Percentiles rank a stretch among this genome's conserved stretches.
These are phyloP conservation scores for Synergus umbraculus DNA, from an alignment of 2,888 invertebrate species.

Conservation along the genomic window DNA sequence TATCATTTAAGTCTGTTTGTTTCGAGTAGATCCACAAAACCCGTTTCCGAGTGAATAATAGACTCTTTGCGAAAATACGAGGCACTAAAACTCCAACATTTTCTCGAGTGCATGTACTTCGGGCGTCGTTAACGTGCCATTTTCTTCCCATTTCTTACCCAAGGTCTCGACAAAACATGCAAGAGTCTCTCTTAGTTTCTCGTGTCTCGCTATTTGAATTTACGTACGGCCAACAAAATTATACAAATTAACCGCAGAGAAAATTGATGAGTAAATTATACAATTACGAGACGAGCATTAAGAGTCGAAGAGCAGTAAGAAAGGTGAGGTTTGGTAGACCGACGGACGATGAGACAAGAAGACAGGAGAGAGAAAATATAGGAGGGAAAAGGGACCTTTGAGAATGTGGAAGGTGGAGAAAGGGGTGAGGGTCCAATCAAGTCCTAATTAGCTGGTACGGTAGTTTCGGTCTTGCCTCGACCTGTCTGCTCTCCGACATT, in stretches of 20 bases:
- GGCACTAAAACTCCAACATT: constrained; percentile 27
- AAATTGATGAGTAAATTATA: constrained; percentile 67
- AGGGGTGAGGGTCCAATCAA: constrained; percentile 67
- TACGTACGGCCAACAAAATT: constrained; percentile 59
- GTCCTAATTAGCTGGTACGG: constrained; percentile 70
- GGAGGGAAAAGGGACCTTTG: constrained; percentile 37
- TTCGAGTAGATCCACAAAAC: constrained; percentile 11
- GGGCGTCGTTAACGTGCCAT: constrained; percentile 32
- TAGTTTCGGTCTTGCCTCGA: constrained; percentile 44
- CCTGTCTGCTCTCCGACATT: constrained; percentile 28
- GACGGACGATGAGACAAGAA: constrained; percentile 43
- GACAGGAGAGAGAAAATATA: constrained; percentile 38
- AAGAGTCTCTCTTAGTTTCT: neutral
- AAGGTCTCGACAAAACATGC: constrained; percentile 24
- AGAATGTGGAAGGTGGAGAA: constrained; percentile 46
- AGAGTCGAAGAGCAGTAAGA: constrained; percentile 43
- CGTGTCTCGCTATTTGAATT: constrained; percentile 48
- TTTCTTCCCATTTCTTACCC: constrained; percentile 27
- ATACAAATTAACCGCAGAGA: constrained; percentile 65
- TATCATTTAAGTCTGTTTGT: constrained; percentile 2
- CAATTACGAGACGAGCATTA: constrained; percentile 60
- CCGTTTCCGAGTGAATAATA: constrained; percentile 25
- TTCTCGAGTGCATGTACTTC: constrained; percentile 28
- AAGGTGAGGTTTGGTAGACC: constrained; percentile 20
- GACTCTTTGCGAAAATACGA: constrained; percentile 37